Evolutionary conservation across 2,113 vertebrate genomes (phyloP), one percentile per base, ranked within the genome.

Genomic region (Agapornis roseicollis): DNA sequence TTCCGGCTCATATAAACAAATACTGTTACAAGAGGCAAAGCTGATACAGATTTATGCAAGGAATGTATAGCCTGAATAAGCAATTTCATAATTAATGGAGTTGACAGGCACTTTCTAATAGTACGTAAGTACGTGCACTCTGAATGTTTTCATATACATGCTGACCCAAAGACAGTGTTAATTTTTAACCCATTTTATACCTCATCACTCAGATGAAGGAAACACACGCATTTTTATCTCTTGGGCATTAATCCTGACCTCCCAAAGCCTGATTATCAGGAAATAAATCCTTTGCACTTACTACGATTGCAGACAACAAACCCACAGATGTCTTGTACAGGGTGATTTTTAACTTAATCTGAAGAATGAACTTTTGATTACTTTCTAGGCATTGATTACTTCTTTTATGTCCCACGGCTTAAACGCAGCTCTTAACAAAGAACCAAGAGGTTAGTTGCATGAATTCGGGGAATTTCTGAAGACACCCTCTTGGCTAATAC

Each of bases 1-100:
- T 93, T 97, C 93, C 42, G 0, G 95, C 85, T 96, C 92, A 77
- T 87, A 97, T 95, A 97, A 98, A 98, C 94, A 97, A 97, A 97
- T 74, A 88, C 90, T 89, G 92, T 91, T 84, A 95, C 71, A 74
- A 94, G 83, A 97, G 94, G 96, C 95, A 97, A 94, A 96, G 93
- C 6, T 92, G 87, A 97, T 97, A 96, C 11, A 78, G 96, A 97
- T 95, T 95, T 97, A 97, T 96, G 95, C 92, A 90, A 96, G 95
- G 97, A 98, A 98, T 96, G 97, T 94, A 96, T 74, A 94, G 93
- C 96, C 94, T 97, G 96, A 97, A 97, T n/a, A 90, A 97, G 96
- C 93, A 97, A 97, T 97, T 94, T 93, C 65, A 90, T 97, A 98
- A 98, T 98, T 97, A 97, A 96, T 90, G 47, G 90, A 97, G 95